Percentiles rank a stretch among this genome's conserved stretches.
phyloP scores from a whole-genome alignment of 2,113 vertebrate genomes.

The Mugil cephalus region DNA sequence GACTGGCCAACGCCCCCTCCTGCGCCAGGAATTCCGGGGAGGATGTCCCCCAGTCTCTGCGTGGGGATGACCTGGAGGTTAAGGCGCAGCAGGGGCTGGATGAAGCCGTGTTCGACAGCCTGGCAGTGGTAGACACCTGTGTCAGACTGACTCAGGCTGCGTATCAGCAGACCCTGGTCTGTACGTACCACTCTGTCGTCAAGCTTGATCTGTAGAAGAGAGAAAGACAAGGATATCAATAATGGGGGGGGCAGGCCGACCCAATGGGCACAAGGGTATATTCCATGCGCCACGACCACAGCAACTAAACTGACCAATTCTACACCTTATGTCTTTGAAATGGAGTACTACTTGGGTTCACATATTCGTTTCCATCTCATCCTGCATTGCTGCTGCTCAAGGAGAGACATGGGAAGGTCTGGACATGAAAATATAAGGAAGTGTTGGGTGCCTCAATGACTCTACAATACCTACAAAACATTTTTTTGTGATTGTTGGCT shows the following conservation, averaged over 20 bases:
- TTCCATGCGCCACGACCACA: background rate
- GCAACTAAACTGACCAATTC: background rate
- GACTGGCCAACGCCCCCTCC: constrained; percentile 74
- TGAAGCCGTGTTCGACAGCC: constrained; percentile 95
- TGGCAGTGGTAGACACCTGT: constrained; percentile 93
- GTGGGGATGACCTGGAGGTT: constrained; percentile 94
- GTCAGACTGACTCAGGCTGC: constrained; percentile 89
- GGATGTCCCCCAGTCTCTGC: constrained; percentile 91
- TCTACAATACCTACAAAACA: too few relatives aligned
- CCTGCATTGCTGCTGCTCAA: too few relatives aligned
- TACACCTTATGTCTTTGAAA: background rate
- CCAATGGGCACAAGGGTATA: background rate
- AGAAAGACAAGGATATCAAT: constrained; percentile 19
- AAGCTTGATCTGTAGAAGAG: constrained; percentile 86
- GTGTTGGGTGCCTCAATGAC: too few relatives aligned
- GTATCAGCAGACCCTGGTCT: constrained; percentile 93
- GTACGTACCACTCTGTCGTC: constrained; percentile 90
- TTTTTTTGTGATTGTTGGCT: too few relatives aligned
- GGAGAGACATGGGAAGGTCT: too few relatives aligned
- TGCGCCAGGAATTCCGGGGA: constrained; percentile 80
- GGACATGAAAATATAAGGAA: too few relatives aligned
- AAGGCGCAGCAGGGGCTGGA: constrained; percentile 94
- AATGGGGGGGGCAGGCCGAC: background rate
- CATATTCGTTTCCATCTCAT: too few relatives aligned
- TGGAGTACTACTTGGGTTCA: too few relatives aligned